Evolutionary conservation across 2,113 vertebrate species (phyloP).

Genomic region (Steatornis caripensis): DNA sequence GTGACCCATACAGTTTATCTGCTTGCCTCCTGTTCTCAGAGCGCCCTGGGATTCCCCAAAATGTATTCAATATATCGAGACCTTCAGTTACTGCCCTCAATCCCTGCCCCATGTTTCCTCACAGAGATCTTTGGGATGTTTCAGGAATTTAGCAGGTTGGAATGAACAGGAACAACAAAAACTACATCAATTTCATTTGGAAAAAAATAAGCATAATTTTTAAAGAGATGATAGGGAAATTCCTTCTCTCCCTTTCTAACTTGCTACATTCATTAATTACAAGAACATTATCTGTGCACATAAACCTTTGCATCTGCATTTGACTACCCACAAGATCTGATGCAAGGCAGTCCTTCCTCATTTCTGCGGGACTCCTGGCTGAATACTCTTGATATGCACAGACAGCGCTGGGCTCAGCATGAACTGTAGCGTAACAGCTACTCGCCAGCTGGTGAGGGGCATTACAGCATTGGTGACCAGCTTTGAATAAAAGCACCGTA

Average conservation of each 20-base stretch:
- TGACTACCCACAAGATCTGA: not conserved
- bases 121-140: not conserved
- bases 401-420: rapidly evolving
- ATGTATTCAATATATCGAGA: not conserved
- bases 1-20: not conserved
- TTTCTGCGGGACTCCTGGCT: not conserved
- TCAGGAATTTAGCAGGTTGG: not conserved
- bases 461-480: not conserved
- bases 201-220: not conserved
- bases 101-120: not conserved
- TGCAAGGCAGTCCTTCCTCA: not conserved
- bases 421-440: not conserved
- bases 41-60: not conserved
- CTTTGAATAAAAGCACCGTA: not conserved
- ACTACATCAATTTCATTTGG: not conserved
- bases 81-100: not conserved
- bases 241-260: not conserved
- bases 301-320: not conserved
- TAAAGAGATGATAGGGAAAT: not conserved
- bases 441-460: not conserved
- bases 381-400: not conserved
- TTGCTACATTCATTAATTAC: not conserved
- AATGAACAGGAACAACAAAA: not conserved
- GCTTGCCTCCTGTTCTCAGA: not conserved
- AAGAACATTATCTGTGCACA: not conserved